phyloP scores from a whole-genome alignment of 2,113 vertebrate genomes.

The Dasypus novemcinctus region DNA sequence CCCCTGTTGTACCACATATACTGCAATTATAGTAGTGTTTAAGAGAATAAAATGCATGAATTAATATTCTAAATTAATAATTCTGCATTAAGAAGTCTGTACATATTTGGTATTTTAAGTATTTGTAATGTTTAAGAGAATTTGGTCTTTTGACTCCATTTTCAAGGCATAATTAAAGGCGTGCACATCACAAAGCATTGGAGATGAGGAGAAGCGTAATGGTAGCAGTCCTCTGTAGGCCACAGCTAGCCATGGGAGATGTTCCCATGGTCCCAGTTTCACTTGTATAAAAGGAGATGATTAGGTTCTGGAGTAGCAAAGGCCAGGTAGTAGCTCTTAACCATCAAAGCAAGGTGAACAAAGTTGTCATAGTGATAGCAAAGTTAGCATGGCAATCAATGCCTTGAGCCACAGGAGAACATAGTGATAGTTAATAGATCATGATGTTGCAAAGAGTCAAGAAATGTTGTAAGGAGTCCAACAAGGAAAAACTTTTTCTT shows the following conservation, averaged over 20 bases:
- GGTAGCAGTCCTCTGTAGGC: background rate
- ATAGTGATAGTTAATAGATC: background rate
- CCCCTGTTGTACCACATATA: rapidly evolving
- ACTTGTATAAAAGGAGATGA: background rate
- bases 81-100: background rate
- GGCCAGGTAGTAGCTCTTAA: background rate
- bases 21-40: background rate
- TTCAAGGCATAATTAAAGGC: background rate
- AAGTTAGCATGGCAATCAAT: background rate
- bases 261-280: background rate
- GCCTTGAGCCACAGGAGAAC: too few species aligned
- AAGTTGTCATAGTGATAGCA: too few species aligned
- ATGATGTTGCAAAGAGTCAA: too few species aligned
- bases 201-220: background rate
- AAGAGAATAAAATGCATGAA: background rate
- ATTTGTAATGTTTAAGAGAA: background rate
- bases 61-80: background rate
- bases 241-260: background rate
- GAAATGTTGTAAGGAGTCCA: too few species aligned
- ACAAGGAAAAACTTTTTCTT: background rate
- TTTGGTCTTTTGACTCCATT: background rate
- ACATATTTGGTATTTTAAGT: background rate
- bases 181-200: background rate
- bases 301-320: background rate
- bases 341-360: background rate